These are phyloP conservation scores for Poeciliopsis paucimaculata DNA, from an alignment of 2,797 vertebrate species.

Conservation along the genomic window DNA sequence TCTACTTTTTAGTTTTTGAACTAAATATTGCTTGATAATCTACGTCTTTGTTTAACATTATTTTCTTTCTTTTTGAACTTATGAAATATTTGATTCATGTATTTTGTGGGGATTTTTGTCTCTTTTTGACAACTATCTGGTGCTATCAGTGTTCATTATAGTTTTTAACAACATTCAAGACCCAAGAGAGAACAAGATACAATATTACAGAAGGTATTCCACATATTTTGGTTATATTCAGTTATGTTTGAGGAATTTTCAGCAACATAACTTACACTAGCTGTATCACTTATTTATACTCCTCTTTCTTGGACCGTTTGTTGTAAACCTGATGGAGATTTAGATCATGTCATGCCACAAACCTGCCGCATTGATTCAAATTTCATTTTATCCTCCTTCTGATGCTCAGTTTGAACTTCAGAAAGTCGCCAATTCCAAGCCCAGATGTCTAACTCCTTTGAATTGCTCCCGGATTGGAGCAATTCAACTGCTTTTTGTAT, in stretches of 20 bases:
- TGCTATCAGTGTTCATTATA: background rate
- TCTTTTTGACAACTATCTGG: no score
- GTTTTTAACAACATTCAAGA: background rate
- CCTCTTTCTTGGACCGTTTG: background rate
- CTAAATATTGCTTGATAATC: background rate
- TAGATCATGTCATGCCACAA: background rate
- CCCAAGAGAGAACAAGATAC: background rate
- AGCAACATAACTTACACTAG: background rate
- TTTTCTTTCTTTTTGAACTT: background rate
- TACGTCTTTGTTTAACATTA: background rate
- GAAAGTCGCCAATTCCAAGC: background rate
- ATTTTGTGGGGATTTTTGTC: no score
- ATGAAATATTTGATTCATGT: background rate
- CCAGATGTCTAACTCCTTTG: background rate
- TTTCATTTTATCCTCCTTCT: background rate
- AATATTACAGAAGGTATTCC: background rate
- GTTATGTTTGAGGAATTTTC: background rate
- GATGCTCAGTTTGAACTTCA: background rate
- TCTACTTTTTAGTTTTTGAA: background rate
- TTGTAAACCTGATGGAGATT: background rate
- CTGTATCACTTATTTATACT: background rate
- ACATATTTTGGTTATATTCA: background rate
- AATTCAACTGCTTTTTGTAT: no score
- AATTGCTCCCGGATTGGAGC: background rate
- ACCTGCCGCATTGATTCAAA: background rate